Conservation (phyloP, 2,888 invertebrate species). For the Hyposoter dolosus region DNA sequence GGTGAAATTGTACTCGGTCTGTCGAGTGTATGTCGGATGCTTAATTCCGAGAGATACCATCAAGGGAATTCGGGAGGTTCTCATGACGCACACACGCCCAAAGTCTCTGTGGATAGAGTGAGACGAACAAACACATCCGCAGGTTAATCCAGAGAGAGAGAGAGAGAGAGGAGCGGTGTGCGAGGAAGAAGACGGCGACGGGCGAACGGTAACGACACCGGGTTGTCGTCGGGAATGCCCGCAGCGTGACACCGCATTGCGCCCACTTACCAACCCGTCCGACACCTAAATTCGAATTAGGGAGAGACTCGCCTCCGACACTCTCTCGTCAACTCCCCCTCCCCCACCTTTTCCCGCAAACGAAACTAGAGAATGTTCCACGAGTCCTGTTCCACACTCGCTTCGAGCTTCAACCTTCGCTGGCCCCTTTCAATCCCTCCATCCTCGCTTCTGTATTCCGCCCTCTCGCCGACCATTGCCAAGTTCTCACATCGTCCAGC, state of each 20-base stretch:
- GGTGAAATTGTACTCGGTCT: slow-evolving; percentile 39
- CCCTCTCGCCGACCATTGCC: slow-evolving; percentile 44
- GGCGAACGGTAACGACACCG: slow-evolving; percentile 65
- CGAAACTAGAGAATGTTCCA: slow-evolving; percentile 45
- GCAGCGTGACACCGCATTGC: slow-evolving; percentile 83
- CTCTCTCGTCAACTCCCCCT: slow-evolving; percentile 77
- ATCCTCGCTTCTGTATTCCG: slow-evolving; percentile 39
- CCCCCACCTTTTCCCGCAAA: background rate
- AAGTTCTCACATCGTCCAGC: background rate
- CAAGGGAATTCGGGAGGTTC: slow-evolving; percentile 21
- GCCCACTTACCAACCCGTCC: slow-evolving; percentile 81
- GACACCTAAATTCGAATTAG: slow-evolving; percentile 84
- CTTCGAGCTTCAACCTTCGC: slow-evolving; percentile 55
- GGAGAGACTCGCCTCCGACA: slow-evolving; percentile 75
- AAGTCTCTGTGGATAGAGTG: background rate
- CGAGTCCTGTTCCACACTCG: slow-evolving; percentile 54
- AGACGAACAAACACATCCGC: background rate
- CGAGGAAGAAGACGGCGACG: slow-evolving; percentile 47
- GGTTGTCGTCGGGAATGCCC: slow-evolving; percentile 77
- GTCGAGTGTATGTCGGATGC: slow-evolving; percentile 40
- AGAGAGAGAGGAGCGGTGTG: slow-evolving; percentile 23
- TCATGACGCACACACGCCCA: background rate
- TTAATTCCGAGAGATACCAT: slow-evolving; percentile 28
- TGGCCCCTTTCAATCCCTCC: slow-evolving; percentile 34
- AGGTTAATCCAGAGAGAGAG: background rate